Evolutionary conservation across 2,797 vertebrate species (phyloP), one percentile per base, ranked within the genome.

Genomic region (Apogon talboti): DNA sequence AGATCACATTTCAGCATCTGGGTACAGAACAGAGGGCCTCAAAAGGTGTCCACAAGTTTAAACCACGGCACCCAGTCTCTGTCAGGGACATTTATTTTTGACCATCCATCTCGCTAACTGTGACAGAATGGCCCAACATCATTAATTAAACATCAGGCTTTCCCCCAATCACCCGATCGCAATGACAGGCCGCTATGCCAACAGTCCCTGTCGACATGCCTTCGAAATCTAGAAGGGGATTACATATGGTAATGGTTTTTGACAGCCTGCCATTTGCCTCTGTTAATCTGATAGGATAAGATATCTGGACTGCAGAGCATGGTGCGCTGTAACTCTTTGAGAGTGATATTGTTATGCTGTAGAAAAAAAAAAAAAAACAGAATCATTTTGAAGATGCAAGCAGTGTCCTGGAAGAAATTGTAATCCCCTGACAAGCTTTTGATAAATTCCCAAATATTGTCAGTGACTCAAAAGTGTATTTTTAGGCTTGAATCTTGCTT

Each of bases 71-170:
- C 62, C 94, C 92, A 89, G 88, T 95, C 91, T 91, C 93, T 94
- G 94, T 95, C 93, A 92, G 89, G 92, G 92, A 50, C 92, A 92
- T 87, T 89, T 92, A 91, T 92, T 91, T 95, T 94, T 94, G 91
- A 91, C 92, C 92, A 94, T 94, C 94, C 92, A 92, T 95, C 94
- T 95, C 90, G 89, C 93, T 93, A 93, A 94, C 93, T 91, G 92
- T 95, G 95, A 96, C 95, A 96, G 95, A 93, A 92, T 90, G 92
- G 93, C 95, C 94, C 94, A 94, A 95, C 94, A 91, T 95, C 95
- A 96, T 96, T 95, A 95, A 96, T 96, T 96, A 96, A 95, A 95
- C 95, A 95, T 95, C 94, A 87, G 83, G 78, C 79, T 66, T 81
- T 77, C 74, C 78, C 81, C 76, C 82, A 76, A 81, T 89, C 82